Conservation (phyloP, 2,113 vertebrate genomes). For the Lophotis ruficrista region DNA sequence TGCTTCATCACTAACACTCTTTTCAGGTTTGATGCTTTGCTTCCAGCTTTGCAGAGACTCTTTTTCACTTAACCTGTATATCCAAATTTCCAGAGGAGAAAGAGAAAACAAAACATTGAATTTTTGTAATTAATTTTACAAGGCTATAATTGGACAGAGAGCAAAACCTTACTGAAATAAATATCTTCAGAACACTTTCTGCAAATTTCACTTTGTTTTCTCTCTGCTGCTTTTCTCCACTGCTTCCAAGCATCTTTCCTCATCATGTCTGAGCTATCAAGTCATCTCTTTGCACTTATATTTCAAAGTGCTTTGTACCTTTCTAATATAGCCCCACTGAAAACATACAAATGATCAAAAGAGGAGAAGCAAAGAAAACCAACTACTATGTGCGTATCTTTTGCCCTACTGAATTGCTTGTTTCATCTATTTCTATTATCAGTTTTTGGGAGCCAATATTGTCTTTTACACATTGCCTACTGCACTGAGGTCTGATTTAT, state of each 20-base stretch:
- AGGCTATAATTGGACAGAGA: neutral
- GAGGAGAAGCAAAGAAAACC: neutral
- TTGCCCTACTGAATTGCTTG: neutral
- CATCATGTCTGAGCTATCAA: neutral
- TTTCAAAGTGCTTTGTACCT: neutral
- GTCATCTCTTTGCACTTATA: neutral
- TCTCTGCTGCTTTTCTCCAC: neutral
- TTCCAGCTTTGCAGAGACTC: neutral
- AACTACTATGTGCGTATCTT: neutral
- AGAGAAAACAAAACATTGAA: neutral
- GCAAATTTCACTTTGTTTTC: neutral
- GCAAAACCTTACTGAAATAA: neutral
- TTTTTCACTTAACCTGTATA: neutral
- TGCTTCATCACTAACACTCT: neutral
- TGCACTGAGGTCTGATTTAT: neutral
- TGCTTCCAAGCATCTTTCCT: neutral
- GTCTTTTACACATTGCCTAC: neutral
- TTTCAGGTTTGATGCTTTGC: neutral
- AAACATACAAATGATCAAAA: neutral
- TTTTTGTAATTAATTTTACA: neutral
- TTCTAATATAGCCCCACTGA: neutral
- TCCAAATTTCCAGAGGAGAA: neutral
- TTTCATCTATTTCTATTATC: neutral
- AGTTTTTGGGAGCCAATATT: neutral
- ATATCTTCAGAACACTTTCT: neutral